phyloP scores from a whole-genome alignment of 2,113 vertebrate species.

The Coturnix japonica region DNA sequence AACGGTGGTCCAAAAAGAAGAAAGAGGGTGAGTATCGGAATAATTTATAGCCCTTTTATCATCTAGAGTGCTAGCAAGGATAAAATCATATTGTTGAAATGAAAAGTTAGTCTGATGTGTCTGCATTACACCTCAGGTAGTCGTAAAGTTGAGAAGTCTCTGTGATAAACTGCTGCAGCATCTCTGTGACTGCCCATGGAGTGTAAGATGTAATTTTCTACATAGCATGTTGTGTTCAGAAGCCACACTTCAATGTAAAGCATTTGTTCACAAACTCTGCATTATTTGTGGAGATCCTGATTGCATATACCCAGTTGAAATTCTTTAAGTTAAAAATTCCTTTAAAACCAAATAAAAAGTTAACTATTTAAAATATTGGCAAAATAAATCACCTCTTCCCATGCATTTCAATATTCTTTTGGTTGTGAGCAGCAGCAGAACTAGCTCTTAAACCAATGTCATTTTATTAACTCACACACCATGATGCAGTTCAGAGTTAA shows the following conservation, averaged over 20 bases:
- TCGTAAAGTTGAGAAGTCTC: neutral
- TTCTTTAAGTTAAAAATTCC: neutral
- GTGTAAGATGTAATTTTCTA: neutral
- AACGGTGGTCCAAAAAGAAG: slow-evolving; percentile 88
- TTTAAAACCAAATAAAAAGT: neutral
- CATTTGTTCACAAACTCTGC: neutral
- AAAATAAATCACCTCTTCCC: neutral
- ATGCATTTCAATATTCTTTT: neutral
- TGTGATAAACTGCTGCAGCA: neutral
- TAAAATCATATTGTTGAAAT: slow-evolving; percentile 10
- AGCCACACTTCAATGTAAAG: neutral
- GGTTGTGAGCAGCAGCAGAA: neutral
- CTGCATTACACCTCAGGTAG: neutral
- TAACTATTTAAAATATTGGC: neutral
- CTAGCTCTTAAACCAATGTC: neutral
- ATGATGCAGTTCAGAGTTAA: neutral
- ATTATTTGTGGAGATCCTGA: neutral
- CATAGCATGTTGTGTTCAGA: neutral
- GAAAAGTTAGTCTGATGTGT: neutral
- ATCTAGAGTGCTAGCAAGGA: neutral
- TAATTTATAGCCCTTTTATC: neutral
- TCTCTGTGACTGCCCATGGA: neutral
- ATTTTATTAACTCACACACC: neutral
- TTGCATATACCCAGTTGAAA: neutral
- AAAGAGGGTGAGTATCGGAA: slow-evolving; percentile 86